phyloP scores from a whole-genome alignment of 2,113 vertebrate species.

The Erpornis zantholeuca region DNA sequence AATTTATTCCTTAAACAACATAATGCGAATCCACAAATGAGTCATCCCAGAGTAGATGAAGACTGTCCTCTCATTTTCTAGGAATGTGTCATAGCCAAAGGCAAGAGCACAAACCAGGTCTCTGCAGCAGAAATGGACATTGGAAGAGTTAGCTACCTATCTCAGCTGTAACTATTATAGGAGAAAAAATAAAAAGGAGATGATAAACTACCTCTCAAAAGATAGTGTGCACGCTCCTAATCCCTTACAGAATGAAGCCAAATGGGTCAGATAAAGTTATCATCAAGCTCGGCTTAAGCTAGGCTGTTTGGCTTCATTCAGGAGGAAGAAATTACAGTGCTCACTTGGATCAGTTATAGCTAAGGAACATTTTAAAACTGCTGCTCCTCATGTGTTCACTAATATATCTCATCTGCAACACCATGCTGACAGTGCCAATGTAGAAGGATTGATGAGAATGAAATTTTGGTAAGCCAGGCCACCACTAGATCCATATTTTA shows the following conservation, averaged over 20 bases:
- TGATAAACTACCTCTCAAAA: background rate
- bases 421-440: background rate
- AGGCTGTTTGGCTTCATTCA: background rate
- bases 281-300: background rate
- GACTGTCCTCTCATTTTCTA: background rate
- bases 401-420: background rate
- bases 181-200: background rate
- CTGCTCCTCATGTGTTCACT: background rate
- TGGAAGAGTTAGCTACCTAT: background rate
- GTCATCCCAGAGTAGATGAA: background rate
- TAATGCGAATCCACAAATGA: background rate
- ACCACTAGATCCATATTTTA: background rate
- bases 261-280: background rate
- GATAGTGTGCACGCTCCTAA: background rate
- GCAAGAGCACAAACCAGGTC: background rate
- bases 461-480: background rate
- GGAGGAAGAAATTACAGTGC: background rate
- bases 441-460: background rate
- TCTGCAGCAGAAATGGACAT: background rate
- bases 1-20: background rate
- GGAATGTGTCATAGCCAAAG: accelerated
- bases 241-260: background rate
- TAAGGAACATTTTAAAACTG: background rate
- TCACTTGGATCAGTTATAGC: background rate
- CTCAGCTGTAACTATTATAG: background rate